Evolutionary conservation across 2,797 vertebrate species (phyloP), one percentile per base, ranked within the genome.

Genomic region (Meda fulgida): DNA sequence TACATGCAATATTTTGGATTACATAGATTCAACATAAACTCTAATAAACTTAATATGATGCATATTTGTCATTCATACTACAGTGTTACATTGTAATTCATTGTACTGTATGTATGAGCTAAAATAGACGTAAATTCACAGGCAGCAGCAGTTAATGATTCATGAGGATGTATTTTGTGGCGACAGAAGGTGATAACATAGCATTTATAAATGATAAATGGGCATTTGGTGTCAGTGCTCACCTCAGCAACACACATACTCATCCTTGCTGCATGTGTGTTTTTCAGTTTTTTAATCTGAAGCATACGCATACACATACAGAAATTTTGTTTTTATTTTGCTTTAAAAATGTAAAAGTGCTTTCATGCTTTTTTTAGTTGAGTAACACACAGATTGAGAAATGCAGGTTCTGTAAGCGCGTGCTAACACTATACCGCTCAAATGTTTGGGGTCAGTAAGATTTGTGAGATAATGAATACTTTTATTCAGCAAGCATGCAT

Each of bases 151-250:
- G 13, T 77, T 60, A 77, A 26, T 14, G 7, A 58, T 77, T 77
- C 34, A 77, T 2, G 23, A 77, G 75, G 73, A 63, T 73, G 38
- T 46, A 58, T 82, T 73, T 63, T 73, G 38, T 73, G 55, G 38
- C 26, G 69, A 72, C 69, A 72, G 53, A 73, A n/a, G 55, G 55
- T 81, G 38, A 73, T 82, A 73, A 48, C 48, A 73, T 72, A 34
- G 53, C 10, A 43, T 60, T 82, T 63, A 63, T 82, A 48, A 73
- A 82, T 72, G 51, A 72, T 46, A 71, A 72, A 81, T 72, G 51
- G 26, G 29, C 69, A 72, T 58, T 81, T 72, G 36, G 36, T 21
- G 31, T 73, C 19, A 23, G 38, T 36, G 58, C 53, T 63, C 14
- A n/a, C 69, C 38, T 73, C 69, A 63, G 38, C 60, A 66, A 31